Evolutionary conservation across 2,888 invertebrate genomes (phyloP).

Genomic region (Scelioninae gen. 2): DNA sequence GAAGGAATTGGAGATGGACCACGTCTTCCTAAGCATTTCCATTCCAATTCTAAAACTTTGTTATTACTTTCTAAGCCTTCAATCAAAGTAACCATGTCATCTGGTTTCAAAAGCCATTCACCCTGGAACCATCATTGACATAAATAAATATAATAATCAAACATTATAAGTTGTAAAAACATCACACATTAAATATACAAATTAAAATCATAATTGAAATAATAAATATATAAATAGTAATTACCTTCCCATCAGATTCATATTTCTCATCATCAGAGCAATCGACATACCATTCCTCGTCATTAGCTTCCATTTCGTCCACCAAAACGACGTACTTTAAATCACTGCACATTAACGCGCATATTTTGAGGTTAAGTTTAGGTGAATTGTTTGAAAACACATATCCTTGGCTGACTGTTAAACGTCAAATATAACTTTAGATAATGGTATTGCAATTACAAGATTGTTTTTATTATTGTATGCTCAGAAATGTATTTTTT

Average conservation of each 20-base stretch:
- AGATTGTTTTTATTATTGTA: neutral
- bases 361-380: conserved; percentile 34
- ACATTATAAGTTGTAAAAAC: neutral
- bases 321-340: conserved; percentile 23
- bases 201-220: conserved; percentile 3
- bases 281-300: conserved; percentile 80
- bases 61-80: conserved; percentile 81
- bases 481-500: neutral
- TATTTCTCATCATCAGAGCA: conserved; percentile 82
- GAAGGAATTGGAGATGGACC: conserved; percentile 83
- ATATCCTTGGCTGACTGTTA: neutral
- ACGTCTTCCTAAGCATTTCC: conserved; percentile 88
- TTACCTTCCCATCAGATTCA: conserved; percentile 70
- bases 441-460: neutral
- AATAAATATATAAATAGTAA: neutral
- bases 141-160: conserved; percentile 7
- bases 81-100: conserved; percentile 84
- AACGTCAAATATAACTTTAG: conserved; percentile 21
- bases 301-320: conserved; percentile 71
- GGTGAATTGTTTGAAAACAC: conserved; percentile 39
- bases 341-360: conserved; percentile 1
- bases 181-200: conserved; percentile 1
- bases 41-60: conserved; percentile 82
- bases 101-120: conserved; percentile 81
- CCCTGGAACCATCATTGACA: too few relatives aligned